Evolutionary conservation across 2,888 invertebrate species (phyloP), one percentile per base, ranked within the genome.

Genomic region (Drosophila paracracens): DNA sequence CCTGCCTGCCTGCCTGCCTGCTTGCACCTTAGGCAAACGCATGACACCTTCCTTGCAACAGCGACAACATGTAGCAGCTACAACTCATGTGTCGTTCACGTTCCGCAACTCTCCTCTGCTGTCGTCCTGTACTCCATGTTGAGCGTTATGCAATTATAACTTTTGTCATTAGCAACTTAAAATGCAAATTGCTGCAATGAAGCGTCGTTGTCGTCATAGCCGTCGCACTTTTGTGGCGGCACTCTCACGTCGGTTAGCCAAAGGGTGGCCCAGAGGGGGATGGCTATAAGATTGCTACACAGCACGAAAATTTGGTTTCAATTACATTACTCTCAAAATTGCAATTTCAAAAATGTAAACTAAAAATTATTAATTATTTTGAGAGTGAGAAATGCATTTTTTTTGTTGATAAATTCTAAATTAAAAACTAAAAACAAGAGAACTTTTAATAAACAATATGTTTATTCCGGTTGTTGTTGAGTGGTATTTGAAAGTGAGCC

Each of bases 71-170:
- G 52, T 63, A 70, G 65, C 59, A 43, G 76, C 58, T 18, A 76
- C 73, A 65, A 54, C 60, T 76, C 70, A 60, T 72, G 72, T 72
- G 83, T 51, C 58, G 77, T 60, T 31, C 51, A n/a, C 56, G 65
- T 70, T 46, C 71, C 48, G 53, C 27, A 53, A 29, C 58, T 53
- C 48, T 48, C 36, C 48, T 71, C 27, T 13, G 66, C 51, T n/a
- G 56, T 53, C 59, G 59, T 66, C 53, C 59, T 61, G 59, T 21
- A 36, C 76, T 76, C 62, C 79, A 83, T 70, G 87, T 78, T 81
- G 88, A 87, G 88, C 88, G 89, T 92, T 88, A 91, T 91, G 91
- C 91, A 91, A 92, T 92, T 91, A 91, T 89, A 91, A 92, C 90
- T 91, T 91, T 91, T 90, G 90, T 91, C 91, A 89, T 91, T 91